Base-by-base conservation (phyloP, 2,797 vertebrate genomes). In the Botia almorhae region DNA sequence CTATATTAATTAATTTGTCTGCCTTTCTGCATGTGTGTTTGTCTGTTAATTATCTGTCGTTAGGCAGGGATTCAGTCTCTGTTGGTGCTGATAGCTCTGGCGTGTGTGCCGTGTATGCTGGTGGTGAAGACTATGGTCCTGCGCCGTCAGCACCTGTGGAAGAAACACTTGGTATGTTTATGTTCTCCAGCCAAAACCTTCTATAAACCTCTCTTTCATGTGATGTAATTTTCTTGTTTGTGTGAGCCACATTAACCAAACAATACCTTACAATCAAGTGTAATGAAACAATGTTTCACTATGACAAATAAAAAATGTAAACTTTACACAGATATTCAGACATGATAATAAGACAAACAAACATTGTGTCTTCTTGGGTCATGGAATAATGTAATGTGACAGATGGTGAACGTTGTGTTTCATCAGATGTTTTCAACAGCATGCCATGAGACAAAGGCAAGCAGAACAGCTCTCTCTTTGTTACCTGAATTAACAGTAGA, bases 71-170 rank as follows among this genome's bases (percentile, higher is more conserved):
- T 99, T 87, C 98, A 99, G 92, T 91, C 94, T 89, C 95, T 99
- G 92, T 93, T 99, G 13, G 97, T 98, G 84, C 93, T 99, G 82
- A 95, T 98, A 50, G 98, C 98, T 0, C 89, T 99, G 79, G 94
- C 98, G 81, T 99, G 98, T 87, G 96, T 99, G 65, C 98, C 98
- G 0, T 98, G 97, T 94, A 99, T 99, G 97, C 94, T 99, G 89
- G 87, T 98, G 73, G 95, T 96, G 88, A 99, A 99, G 90, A 98
- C 98, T 53, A 84, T 98, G 91, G 92, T 99, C 88, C 96, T 99
- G 85, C 97, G 96, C 67, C 96, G 92, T 79, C 98, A 99, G 82
- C 95, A 99, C 87, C 89, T 99, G 76, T 95, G 96, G 93, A 97
- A 94, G 90, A 96, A 91, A 85, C 95, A 98, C 87, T 90, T 99